Evolutionary conservation across 2,797 vertebrate species (phyloP), one percentile per base, ranked within the genome.

Genomic region (Amblyraja radiata): DNA sequence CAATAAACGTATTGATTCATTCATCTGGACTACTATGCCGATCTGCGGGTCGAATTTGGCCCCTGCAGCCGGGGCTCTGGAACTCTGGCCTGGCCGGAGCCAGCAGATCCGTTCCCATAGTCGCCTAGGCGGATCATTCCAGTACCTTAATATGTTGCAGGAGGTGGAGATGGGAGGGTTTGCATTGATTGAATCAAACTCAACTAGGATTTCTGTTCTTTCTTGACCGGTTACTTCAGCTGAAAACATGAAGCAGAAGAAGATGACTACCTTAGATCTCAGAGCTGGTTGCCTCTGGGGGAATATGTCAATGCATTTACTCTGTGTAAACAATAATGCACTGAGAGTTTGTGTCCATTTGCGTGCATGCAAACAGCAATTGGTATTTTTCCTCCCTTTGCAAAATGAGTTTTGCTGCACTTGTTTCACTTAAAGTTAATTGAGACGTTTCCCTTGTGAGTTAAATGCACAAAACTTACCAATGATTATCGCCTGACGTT

Each of bases 401-500:
- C 46, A 25, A n/a, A n/a, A 28, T 86, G n/a, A 32, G 61, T 7
- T 88, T 18, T 32, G 5, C n/a, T 88, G 61, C n/a, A 65, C 61
- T 63, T 61, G 10, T 14, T 28, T 13, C 81, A 61, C 54, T 84
- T 84, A 3, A 61, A 68, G 63, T 68, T 14, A 68, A 88, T 36
- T 68, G 61, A 18, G 61, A 9, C 61, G 16, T 68, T 84, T 36
- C 84, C 16, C 28, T 16, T 88, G 13, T 65, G 61, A 32, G 61
- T 88, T 88, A 88, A 88, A 88, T 88, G 65, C 16, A 88, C 46
- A 68, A 88, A 68, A 88, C 61, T 88, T 88, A 2, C 14, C n/a
- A 88, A 54, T 84, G 84, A 36, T 16, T 68, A 88, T 68, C 7
- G 16, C 28, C 61, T 88, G 84, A 65, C 9, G 21, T 63, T 88